Base-by-base conservation (phyloP, 2,113 vertebrate genomes). In the Bettongia penicillata region DNA sequence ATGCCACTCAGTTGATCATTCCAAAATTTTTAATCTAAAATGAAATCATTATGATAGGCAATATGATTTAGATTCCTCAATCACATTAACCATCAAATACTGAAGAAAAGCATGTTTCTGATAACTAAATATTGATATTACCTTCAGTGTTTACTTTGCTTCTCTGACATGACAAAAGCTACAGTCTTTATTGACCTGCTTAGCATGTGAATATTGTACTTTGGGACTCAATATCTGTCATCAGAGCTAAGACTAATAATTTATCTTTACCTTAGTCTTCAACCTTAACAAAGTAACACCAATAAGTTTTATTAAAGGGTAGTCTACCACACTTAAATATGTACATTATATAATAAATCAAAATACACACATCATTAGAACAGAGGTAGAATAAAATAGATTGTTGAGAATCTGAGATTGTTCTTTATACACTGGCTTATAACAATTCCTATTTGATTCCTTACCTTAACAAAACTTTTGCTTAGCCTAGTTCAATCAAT, bases 391-490 rank as follows among this genome's bases (percentile, higher is more conserved):
- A 37, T n/a, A 50, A 61, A 93, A 23, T 68, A 28, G 94, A 91
- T 68, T 55, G 22, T 92, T 93, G 90, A 93, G 91, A 51, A 90
- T 49, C 92, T 77, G n/a, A 2, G 48, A 90, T 91, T 14, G n/a
- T n/a, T n/a, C 4, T 77, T 19, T 2, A 94, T 51, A 90, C n/a
- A 16, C 49, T 49, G 31, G 31, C 14, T 68, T 37, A n/a, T n/a
- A n/a, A n/a, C n/a, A 3, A 77, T 19, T 77, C 37, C 1, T 77
- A 19, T 77, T n/a, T 77, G 61, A n/a, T 77, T 77, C 14, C 31
- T n/a, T n/a, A 4, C 31, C 92, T 94, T 95, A 93, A 96, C 19
- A 91, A 96, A 95, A 68, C 9, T 14, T 28, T 94, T 55, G 89
- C 50, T 77, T 77, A 77, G 37, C 37, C 16, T n/a, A 12, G 31